Conservation (phyloP, 1,140 invertebrate species). For the Diuraphis noxia region DNA sequence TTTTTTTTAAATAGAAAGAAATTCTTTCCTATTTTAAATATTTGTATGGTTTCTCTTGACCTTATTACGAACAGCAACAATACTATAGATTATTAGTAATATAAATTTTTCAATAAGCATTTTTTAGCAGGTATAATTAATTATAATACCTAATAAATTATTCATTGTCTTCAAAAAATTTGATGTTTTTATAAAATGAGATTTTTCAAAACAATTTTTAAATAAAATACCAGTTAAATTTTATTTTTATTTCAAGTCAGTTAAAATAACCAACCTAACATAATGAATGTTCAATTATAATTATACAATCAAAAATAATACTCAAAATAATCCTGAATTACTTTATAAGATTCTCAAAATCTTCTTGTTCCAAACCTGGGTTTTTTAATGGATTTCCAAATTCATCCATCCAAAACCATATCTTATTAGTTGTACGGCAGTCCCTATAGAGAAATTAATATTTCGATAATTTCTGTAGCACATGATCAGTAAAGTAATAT, state of each 20-base stretch:
- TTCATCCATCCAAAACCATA: slow-evolving; percentile 55
- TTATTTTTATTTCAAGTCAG: not conserved
- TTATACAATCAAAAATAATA: not conserved
- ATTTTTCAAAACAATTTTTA: not conserved
- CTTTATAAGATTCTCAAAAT: not conserved
- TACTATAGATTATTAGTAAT: not conserved
- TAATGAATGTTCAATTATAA: not conserved
- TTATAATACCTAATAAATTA: too few species aligned
- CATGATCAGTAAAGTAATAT: not conserved
- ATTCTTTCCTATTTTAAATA: not conserved
- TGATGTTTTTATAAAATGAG: not conserved
- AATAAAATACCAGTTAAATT: not conserved
- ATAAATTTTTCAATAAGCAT: not conserved
- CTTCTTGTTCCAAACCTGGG: slow-evolving; percentile 13
- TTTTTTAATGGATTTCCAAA: slow-evolving; percentile 36
- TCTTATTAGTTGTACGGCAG: slow-evolving; percentile 37
- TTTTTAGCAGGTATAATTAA: not conserved
- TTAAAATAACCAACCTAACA: not conserved
- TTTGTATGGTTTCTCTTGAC: not conserved
- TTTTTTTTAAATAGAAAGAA: not conserved
- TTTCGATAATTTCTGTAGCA: not conserved
- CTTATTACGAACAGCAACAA: not conserved
- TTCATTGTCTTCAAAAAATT: not conserved
- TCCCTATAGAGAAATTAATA: slow-evolving; percentile 47
- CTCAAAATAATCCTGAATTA: not conserved